Percentiles rank a stretch among this genome's conserved stretches.
phyloP scores from a whole-genome alignment of 2,797 vertebrate species.

The Phyllotis vaccarum region DNA sequence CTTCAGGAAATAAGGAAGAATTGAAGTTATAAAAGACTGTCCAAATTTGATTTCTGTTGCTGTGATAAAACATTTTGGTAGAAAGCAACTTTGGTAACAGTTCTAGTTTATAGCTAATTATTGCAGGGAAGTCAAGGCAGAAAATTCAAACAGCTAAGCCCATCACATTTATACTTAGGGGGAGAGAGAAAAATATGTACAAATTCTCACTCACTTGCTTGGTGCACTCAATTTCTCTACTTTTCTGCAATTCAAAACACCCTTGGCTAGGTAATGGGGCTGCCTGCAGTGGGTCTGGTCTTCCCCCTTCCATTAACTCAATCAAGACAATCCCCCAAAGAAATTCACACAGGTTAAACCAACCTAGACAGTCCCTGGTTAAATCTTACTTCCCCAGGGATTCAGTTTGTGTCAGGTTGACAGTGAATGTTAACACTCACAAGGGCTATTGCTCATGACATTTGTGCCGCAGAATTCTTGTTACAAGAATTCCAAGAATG shows the following conservation, averaged over 20 bases:
- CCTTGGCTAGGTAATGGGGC: not conserved
- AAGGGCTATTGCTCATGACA: not conserved
- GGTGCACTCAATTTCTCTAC: not conserved
- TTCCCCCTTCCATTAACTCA: not conserved
- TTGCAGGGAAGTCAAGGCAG: not conserved
- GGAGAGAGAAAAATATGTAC: too few species aligned
- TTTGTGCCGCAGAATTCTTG: not conserved
- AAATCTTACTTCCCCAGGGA: not conserved
- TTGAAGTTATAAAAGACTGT: conserved; percentile 1
- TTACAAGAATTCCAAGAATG: conserved; percentile 7
- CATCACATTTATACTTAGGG: not conserved
- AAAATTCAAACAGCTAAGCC: not conserved
- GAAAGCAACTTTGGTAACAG: not conserved
- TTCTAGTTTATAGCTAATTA: too few species aligned
- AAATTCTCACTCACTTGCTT: not conserved
- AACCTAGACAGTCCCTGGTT: too few species aligned
- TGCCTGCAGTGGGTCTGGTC: too few species aligned
- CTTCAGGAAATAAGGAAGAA: not conserved
- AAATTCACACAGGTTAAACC: not conserved
- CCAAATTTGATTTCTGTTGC: not conserved
- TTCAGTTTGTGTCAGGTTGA: not conserved
- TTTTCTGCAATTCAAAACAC: not conserved
- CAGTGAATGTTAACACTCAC: not conserved
- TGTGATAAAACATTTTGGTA: not conserved
- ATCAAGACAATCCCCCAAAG: not conserved